Evolutionary conservation across 64 coral and sea anemone genomes (phyloP).

Genomic region (Stylophora pistillata): DNA sequence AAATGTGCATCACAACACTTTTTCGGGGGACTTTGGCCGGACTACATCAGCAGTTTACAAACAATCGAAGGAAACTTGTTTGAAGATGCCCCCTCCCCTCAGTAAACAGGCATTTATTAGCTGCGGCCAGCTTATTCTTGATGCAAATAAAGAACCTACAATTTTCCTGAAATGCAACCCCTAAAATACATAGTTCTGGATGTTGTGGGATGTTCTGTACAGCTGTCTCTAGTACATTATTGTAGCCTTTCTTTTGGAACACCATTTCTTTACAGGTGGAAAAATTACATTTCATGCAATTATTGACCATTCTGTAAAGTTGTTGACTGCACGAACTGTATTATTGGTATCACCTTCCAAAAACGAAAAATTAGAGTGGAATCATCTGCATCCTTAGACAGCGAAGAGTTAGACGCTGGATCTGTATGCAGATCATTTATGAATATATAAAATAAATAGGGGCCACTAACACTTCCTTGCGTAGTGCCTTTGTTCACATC

Average conservation of each 20-base stretch:
- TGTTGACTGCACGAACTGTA: background rate
- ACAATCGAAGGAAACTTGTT: too few relatives aligned
- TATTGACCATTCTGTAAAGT: slow-evolving; percentile 18
- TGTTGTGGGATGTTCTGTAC: slow-evolving; percentile 11
- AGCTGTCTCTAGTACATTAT: slow-evolving; percentile 19
- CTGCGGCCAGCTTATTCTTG: slow-evolving; percentile 15
- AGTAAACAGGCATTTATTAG: slow-evolving; percentile 15
- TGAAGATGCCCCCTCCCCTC: too few relatives aligned
- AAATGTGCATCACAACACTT: too few relatives aligned
- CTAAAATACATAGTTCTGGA: slow-evolving; percentile 21
- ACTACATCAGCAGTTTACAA: too few relatives aligned
- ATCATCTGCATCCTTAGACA: slow-evolving; percentile 43
- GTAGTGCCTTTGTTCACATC: slow-evolving; percentile 39
- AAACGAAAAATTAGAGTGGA: slow-evolving; percentile 20
- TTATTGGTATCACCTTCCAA: slow-evolving; percentile 10
- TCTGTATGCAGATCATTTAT: slow-evolving; percentile 39
- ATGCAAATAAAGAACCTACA: slow-evolving; percentile 4
- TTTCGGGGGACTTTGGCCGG: too few relatives aligned
- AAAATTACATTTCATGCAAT: slow-evolving; percentile 23
- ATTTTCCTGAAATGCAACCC: slow-evolving; percentile 25
- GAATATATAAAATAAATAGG: slow-evolving; percentile 46
- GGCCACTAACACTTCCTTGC: slow-evolving; percentile 49
- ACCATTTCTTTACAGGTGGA: slow-evolving; percentile 20
- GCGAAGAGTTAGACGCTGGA: background rate
- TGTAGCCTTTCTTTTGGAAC: background rate